Conservation (phyloP, 2,113 vertebrate genomes). For the Clarias macrocephalus region DNA sequence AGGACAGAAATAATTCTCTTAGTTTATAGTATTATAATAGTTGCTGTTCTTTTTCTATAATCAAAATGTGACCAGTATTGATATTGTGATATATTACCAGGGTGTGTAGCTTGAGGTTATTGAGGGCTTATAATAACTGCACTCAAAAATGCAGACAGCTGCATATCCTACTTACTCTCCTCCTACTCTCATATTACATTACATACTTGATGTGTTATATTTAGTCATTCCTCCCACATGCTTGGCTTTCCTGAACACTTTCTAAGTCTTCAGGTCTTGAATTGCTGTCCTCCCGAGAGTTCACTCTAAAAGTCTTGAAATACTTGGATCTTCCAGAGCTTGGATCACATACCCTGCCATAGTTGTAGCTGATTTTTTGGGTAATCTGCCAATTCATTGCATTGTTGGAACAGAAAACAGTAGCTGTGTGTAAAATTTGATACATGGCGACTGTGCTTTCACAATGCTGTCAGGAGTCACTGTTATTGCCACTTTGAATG, state of each 20-base stretch:
- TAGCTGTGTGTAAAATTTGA: slow-evolving; percentile 6
- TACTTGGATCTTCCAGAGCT: slow-evolving; percentile 12
- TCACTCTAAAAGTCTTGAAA: slow-evolving; percentile 12
- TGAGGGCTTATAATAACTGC: slow-evolving; percentile 18
- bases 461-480: slow-evolving; percentile 33
- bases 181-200: slow-evolving; percentile 22
- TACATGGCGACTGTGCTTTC: slow-evolving; percentile 2
- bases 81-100: not conserved
- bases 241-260: slow-evolving; percentile 21
- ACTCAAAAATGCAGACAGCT: slow-evolving; percentile 28
- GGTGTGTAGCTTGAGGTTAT: not conserved
- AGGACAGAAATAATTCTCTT: not conserved
- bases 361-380: slow-evolving; percentile 2
- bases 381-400: slow-evolving; percentile 7
- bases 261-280: slow-evolving; percentile 8
- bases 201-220: slow-evolving; percentile 26
- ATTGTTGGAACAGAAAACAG: slow-evolving; percentile 29
- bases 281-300: slow-evolving; percentile 18
- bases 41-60: not conserved
- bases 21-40: not conserved
- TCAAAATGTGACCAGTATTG: not conserved
- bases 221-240: slow-evolving; percentile 40
- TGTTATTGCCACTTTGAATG: slow-evolving; percentile 37
- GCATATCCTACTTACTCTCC: not conserved
- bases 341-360: slow-evolving; percentile 1